Conservation (phyloP, 2,113 vertebrate genomes). For the Amblyornis subalaris region DNA sequence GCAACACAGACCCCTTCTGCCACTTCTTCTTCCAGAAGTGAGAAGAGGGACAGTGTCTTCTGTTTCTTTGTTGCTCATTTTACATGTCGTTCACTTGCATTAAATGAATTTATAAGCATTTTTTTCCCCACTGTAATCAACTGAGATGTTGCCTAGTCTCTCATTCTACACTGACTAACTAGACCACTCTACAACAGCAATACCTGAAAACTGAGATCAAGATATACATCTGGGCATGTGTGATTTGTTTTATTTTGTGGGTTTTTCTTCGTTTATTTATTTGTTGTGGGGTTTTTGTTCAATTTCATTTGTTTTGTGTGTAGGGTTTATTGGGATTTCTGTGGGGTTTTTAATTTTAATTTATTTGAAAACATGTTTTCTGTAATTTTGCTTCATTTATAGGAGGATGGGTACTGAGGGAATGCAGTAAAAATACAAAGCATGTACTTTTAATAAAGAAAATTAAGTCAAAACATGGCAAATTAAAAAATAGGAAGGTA, state of each 20-base stretch:
- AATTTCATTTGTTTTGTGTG: not conserved
- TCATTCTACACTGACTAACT: not conserved
- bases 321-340: fast-evolving
- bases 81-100: fast-evolving
- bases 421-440: not conserved
- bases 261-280: not conserved
- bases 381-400: not conserved
- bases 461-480: not conserved
- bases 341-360: not conserved
- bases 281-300: not conserved
- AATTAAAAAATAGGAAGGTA: not conserved
- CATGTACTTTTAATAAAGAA: not conserved
- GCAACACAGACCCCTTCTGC: fast-evolving
- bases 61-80: not conserved
- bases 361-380: not conserved
- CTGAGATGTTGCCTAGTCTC: not conserved
- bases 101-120: not conserved
- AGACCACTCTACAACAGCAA: not conserved
- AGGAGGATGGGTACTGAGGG: fast-evolving
- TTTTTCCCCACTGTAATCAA: not conserved
- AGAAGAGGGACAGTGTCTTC: not conserved
- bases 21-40: not conserved
- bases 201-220: not conserved
- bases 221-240: fast-evolving
- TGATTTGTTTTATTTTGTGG: not conserved